These are phyloP conservation scores for Isurus oxyrinchus DNA, from an alignment of 2,113 vertebrate genomes.

Conservation along the genomic window DNA sequence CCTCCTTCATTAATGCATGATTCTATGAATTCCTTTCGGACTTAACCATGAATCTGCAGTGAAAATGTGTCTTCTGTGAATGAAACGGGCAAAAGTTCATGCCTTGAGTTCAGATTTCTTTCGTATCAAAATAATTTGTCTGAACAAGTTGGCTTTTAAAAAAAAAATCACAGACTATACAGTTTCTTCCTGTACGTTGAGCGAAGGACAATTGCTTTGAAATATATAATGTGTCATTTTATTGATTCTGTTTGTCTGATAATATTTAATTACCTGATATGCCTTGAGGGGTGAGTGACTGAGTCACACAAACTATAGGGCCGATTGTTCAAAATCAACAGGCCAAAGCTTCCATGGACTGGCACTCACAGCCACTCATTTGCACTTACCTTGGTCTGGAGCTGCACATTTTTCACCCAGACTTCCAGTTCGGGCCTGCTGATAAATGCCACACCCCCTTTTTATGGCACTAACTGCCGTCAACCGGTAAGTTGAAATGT, in stretches of 20 bases:
- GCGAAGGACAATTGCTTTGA: neutral
- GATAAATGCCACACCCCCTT: too few relatives aligned
- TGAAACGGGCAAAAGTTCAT: neutral
- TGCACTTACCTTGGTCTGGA: too few relatives aligned
- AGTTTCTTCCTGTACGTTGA: neutral
- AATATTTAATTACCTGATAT: neutral
- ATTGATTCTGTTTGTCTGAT: neutral
- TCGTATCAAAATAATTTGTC: neutral
- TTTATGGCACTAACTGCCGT: too few relatives aligned
- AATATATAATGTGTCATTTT: neutral
- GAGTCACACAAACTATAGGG: neutral
- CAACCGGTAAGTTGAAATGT: too few relatives aligned
- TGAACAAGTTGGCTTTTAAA: neutral
- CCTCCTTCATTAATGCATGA: neutral
- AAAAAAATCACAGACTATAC: neutral
- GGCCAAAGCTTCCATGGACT: too few relatives aligned
- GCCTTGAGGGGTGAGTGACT: neutral
- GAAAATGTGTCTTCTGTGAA: neutral
- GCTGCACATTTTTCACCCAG: too few relatives aligned
- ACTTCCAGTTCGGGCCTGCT: too few relatives aligned
- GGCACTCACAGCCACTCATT: too few relatives aligned
- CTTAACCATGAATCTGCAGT: neutral
- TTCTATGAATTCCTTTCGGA: neutral
- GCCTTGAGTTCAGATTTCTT: neutral
- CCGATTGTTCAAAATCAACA: neutral